Evolutionary conservation across 2,113 vertebrate genomes (phyloP).

Genomic region (Platichthys stellatus): DNA sequence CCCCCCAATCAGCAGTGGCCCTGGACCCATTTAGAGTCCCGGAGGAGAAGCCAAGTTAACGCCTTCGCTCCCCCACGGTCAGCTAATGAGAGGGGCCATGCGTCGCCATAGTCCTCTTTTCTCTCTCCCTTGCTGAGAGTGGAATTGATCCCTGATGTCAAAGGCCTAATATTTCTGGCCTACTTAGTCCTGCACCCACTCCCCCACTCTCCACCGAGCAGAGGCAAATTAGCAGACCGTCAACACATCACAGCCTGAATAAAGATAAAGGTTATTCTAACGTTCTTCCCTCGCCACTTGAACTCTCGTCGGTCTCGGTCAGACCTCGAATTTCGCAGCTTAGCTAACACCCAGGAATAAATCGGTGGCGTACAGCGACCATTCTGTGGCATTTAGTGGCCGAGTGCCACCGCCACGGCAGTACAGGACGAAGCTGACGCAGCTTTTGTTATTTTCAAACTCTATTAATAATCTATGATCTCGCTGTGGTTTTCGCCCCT

Average conservation of each 20-base stretch:
- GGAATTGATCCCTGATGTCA: slow-evolving; percentile 79
- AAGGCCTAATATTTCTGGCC: slow-evolving; percentile 69
- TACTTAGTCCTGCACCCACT: slow-evolving; percentile 30
- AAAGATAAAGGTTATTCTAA: slow-evolving; percentile 39
- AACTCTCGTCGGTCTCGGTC: slow-evolving; percentile 15
- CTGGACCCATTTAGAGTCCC: slow-evolving; percentile 63
- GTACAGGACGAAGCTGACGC: slow-evolving; percentile 64
- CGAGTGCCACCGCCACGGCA: slow-evolving; percentile 53
- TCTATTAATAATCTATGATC: slow-evolving; percentile 76
- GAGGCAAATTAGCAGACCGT: slow-evolving; percentile 67
- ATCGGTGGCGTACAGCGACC: slow-evolving; percentile 21
- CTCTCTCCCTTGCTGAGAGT: slow-evolving; percentile 38
- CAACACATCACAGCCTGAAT: slow-evolving; percentile 32
- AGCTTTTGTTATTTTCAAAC: slow-evolving; percentile 74
- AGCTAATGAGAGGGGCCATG: slow-evolving; percentile 77
- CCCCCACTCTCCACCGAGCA: slow-evolving; percentile 20
- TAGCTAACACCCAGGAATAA: not conserved
- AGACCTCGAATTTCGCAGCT: slow-evolving; percentile 5
- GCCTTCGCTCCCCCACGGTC: slow-evolving; percentile 63
- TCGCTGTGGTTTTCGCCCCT: slow-evolving; percentile 61
- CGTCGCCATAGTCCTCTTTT: slow-evolving; percentile 42
- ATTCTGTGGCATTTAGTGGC: slow-evolving; percentile 39
- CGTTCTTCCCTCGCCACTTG: slow-evolving; percentile 6
- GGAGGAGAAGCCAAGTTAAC: slow-evolving; percentile 66
- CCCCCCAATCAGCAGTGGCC: slow-evolving; percentile 38